Evolutionary conservation across 2,888 invertebrate species (phyloP).

Genomic region (Aspidiotus destructor): DNA sequence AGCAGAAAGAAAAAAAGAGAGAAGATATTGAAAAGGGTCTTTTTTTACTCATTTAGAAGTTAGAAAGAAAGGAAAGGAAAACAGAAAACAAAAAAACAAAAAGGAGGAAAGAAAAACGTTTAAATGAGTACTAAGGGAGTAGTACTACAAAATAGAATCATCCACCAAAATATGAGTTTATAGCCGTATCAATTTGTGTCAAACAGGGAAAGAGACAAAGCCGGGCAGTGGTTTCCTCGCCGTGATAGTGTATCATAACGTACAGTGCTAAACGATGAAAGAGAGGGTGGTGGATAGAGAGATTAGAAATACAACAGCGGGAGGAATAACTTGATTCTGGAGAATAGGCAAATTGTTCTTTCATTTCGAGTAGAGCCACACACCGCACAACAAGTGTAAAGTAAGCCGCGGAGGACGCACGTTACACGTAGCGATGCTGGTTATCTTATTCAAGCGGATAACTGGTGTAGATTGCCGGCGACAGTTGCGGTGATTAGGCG

Average conservation of each 20-base stretch:
- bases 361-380: not conserved
- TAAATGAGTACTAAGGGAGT: too few species aligned
- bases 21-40: not conserved
- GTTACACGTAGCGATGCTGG: not conserved
- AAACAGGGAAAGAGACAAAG: not conserved
- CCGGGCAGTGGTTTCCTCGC: too few species aligned
- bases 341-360: not conserved
- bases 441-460: too few species aligned
- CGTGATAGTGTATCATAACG: too few species aligned
- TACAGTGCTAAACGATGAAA: too few species aligned
- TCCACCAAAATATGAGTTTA: not conserved
- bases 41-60: not conserved
- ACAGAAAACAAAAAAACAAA: not conserved
- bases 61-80: not conserved
- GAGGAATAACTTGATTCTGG: slow-evolving; percentile 1
- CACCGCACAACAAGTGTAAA: not conserved
- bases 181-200: slow-evolving; percentile 32
- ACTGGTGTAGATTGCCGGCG: too few species aligned
- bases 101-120: too few species aligned
- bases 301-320: not conserved
- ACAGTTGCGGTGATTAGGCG: too few species aligned
- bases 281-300: too few species aligned
- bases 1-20: too few species aligned
- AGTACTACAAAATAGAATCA: too few species aligned
- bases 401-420: not conserved